A percentile compares a stretch with the other conserved stretches of the same genome.
phyloP scores from a whole-genome alignment of 1,140 invertebrate genomes.

The Mycetomoellerius zeteki region DNA sequence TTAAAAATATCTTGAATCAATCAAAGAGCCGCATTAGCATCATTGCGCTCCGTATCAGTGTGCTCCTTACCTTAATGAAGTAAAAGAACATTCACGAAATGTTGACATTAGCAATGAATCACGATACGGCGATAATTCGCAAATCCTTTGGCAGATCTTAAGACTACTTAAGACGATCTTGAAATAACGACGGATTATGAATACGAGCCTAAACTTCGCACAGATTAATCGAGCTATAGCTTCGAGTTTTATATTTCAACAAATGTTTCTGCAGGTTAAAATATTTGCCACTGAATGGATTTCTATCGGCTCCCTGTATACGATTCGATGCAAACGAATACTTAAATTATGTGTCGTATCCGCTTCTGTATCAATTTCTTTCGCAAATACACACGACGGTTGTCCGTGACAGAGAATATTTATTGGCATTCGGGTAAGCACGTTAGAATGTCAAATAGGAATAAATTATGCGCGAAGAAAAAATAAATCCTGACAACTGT shows the following conservation, averaged over 20 bases:
- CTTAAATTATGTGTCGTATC: constrained; percentile 82
- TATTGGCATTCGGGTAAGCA: constrained; percentile 73
- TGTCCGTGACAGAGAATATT: constrained; percentile 47
- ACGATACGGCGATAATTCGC: too few relatives aligned
- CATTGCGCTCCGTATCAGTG: too few relatives aligned
- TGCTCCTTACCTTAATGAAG: too few relatives aligned
- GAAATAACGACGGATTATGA: not conserved
- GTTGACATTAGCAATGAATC: too few relatives aligned
- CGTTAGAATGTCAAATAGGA: not conserved
- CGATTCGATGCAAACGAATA: constrained; percentile 78
- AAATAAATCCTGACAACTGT: constrained; percentile 21
- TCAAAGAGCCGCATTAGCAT: too few relatives aligned
- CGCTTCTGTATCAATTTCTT: constrained; percentile 78
- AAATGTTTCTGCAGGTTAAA: constrained; percentile 73
- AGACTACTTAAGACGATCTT: too few relatives aligned
- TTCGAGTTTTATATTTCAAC: not conserved
- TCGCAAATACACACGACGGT: constrained; percentile 59
- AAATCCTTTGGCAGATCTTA: too few relatives aligned
- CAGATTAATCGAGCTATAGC: constrained; percentile 30
- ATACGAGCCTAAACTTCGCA: not conserved
- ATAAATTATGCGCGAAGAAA: constrained; percentile 15
- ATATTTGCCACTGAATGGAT: constrained; percentile 82
- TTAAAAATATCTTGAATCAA: too few relatives aligned
- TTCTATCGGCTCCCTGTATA: constrained; percentile 79
- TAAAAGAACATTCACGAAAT: too few relatives aligned